Conservation (phyloP, 2,113 vertebrate genomes). For the Perca schrenkii region DNA sequence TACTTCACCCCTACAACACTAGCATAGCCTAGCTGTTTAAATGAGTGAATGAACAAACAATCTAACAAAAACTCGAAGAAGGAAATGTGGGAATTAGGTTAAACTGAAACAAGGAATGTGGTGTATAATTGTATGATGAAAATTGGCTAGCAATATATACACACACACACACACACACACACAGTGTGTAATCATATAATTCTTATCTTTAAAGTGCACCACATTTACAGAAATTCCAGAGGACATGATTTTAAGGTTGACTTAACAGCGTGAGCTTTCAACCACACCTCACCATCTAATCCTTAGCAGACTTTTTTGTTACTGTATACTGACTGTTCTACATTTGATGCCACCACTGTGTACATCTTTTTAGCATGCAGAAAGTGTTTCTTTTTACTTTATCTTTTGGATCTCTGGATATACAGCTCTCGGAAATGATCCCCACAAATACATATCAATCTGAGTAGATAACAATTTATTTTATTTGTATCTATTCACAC, state of each 20-base stretch:
- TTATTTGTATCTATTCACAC: constrained; percentile 21
- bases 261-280: background rate
- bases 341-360: background rate
- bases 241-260: background rate
- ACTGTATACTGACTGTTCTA: background rate
- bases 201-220: background rate
- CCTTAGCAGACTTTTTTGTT: background rate
- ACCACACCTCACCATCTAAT: background rate
- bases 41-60: too few species aligned
- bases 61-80: too few species aligned
- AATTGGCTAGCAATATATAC: too few species aligned
- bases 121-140: too few species aligned
- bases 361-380: background rate
- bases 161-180: too few species aligned
- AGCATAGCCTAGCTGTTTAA: too few species aligned
- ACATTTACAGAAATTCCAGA: background rate
- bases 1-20: too few species aligned
- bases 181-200: background rate
- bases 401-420: background rate
- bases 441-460: background rate
- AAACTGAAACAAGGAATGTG: too few species aligned
- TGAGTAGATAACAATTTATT: background rate
- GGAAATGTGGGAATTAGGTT: too few species aligned
- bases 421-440: background rate
- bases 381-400: background rate